Evolutionary conservation across 2,888 invertebrate species (phyloP).

Genomic region (Orthonychiurus folsomi): DNA sequence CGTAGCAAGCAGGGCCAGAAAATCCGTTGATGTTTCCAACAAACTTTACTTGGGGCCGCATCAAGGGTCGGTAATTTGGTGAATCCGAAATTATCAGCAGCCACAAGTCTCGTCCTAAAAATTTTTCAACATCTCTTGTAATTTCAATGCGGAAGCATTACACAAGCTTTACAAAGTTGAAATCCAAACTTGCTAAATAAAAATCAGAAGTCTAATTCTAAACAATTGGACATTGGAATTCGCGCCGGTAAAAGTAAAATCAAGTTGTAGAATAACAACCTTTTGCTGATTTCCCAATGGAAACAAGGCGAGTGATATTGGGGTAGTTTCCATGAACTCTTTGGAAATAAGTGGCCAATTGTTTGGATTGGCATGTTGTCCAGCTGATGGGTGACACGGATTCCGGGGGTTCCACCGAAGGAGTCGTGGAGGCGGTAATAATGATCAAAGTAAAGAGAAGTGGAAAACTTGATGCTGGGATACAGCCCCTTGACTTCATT

Average conservation of each 20-base stretch:
- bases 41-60: conserved; percentile 49
- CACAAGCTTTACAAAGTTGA: neutral
- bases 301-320: conserved; percentile 41
- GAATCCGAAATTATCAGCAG: conserved; percentile 50
- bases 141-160: conserved; percentile 34
- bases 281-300: conserved; percentile 49
- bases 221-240: too few species aligned
- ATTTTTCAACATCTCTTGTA: too few species aligned
- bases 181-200: too few species aligned
- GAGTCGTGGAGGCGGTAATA: too few species aligned
- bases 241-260: too few species aligned
- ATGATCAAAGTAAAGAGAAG: too few species aligned
- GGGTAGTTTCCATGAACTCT: conserved; percentile 40
- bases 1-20: conserved; percentile 47
- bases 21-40: conserved; percentile 50
- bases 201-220: too few species aligned
- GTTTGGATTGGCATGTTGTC: neutral
- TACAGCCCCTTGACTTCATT: neutral
- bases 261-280: too few species aligned
- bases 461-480: neutral
- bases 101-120: conserved; percentile 49
- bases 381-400: neutral
- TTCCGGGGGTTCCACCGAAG: neutral
- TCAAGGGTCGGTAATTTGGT: conserved; percentile 46
- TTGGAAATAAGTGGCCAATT: conserved; percentile 40